A percentile compares a stretch with the other conserved stretches of the same genome.
Conservation (phyloP, 2,888 invertebrate species). For the Drosophila stalkeri region DNA sequence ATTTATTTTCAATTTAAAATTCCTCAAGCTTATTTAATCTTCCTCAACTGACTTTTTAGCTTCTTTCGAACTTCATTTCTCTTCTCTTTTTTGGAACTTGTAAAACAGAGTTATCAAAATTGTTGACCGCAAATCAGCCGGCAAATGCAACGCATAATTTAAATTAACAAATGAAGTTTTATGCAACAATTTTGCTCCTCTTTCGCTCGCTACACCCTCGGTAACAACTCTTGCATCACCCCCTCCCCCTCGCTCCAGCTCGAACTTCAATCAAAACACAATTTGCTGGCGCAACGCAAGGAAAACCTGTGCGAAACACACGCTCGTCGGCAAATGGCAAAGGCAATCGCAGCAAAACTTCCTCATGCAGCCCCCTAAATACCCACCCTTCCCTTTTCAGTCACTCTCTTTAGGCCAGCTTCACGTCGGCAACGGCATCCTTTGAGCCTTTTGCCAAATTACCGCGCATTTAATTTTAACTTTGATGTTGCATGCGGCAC, state of each 20-base stretch:
- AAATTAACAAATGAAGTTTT: slow-evolving; percentile 63
- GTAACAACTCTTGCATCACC: not conserved
- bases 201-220: not conserved
- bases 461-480: slow-evolving; percentile 84
- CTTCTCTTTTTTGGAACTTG: slow-evolving; percentile 7
- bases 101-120: slow-evolving; percentile 67
- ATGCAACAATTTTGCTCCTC: slow-evolving; percentile 25
- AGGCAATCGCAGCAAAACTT: slow-evolving; percentile 53
- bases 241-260: not conserved
- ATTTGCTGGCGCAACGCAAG: slow-evolving; percentile 56
- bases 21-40: not conserved
- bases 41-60: not conserved
- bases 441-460: slow-evolving; percentile 83
- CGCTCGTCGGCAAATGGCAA: slow-evolving; percentile 68
- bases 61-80: not conserved
- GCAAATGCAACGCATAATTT: slow-evolving; percentile 63
- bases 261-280: slow-evolving; percentile 78
- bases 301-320: slow-evolving; percentile 63
- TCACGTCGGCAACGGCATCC: slow-evolving; percentile 78
- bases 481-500: slow-evolving; percentile 84
- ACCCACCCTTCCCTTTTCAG: not conserved
- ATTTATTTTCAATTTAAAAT: not conserved
- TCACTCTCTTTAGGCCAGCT: slow-evolving; percentile 47
- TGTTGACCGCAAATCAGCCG: slow-evolving; percentile 56
- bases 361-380: slow-evolving; percentile 26